Evolutionary conservation across 2,797 vertebrate species (phyloP).

Genomic region (Lates japonicus): DNA sequence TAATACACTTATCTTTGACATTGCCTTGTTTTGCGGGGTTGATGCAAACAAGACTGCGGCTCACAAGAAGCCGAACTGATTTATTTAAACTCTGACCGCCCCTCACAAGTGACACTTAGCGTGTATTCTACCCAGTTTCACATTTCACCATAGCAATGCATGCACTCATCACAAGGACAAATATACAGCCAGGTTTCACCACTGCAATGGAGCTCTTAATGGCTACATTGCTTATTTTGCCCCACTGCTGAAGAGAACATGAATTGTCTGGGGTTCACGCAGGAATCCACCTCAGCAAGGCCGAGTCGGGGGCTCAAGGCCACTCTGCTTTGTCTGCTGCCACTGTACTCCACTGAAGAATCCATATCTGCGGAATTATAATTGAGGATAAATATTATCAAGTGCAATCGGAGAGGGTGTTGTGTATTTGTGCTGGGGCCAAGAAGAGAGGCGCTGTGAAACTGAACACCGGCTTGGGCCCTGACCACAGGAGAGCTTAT

Average conservation of each 20-base stretch:
- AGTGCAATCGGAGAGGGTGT: slow-evolving; percentile 82
- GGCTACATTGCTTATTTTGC: slow-evolving; percentile 81
- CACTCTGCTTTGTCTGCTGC: slow-evolving; percentile 65
- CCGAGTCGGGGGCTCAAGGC: slow-evolving; percentile 63
- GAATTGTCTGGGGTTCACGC: slow-evolving; percentile 61
- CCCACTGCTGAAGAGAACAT: slow-evolving; percentile 62
- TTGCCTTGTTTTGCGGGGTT: slow-evolving; percentile 41
- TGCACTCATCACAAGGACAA: slow-evolving; percentile 75
- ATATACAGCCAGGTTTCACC: slow-evolving; percentile 75
- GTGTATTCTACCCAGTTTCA: slow-evolving; percentile 64
- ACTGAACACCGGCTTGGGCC: slow-evolving; percentile 59
- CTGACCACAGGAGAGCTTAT: slow-evolving; percentile 57
- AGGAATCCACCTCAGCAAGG: slow-evolving; percentile 47
- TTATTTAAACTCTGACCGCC: slow-evolving; percentile 72
- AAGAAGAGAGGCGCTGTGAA: slow-evolving; percentile 72
- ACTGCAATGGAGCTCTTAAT: slow-evolving; percentile 74
- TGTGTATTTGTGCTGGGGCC: slow-evolving; percentile 85
- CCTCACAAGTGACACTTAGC: slow-evolving; percentile 63
- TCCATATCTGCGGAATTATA: slow-evolving; percentile 83
- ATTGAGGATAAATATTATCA: slow-evolving; percentile 86
- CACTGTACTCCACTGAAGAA: slow-evolving; percentile 80
- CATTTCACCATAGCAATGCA: slow-evolving; percentile 61
- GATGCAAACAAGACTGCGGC: slow-evolving; percentile 15
- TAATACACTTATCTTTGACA: slow-evolving; percentile 54
- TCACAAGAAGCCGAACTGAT: slow-evolving; percentile 39